phyloP scores from a whole-genome alignment of 2,888 invertebrate species.

The Acronicta leporina region DNA sequence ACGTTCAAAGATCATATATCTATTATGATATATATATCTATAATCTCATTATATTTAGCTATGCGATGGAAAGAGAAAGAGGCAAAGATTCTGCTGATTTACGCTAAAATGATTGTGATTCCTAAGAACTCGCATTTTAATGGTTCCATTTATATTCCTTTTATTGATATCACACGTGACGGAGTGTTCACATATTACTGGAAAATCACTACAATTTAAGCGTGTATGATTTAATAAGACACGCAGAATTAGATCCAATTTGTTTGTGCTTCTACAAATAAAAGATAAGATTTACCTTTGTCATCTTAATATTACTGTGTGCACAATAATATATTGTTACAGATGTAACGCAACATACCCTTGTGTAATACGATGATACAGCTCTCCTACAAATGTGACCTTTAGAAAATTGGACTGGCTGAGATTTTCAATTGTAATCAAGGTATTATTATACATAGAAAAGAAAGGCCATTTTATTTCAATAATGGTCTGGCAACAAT shows the following conservation, averaged over 20 bases:
- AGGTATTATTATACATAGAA: constrained; percentile 36
- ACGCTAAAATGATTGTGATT: no score
- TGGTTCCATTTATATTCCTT: no score
- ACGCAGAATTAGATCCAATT: background rate
- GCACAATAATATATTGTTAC: constrained; percentile 18
- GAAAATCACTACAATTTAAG: no score
- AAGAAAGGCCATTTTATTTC: constrained; percentile 38
- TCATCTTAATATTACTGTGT: constrained; percentile 15
- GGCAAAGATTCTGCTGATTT: no score
- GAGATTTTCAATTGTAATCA: constrained; percentile 46
- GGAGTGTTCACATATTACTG: no score
- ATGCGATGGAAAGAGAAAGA: no score
- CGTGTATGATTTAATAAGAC: background rate
- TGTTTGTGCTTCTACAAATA: constrained; percentile 13
- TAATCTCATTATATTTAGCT: no score
- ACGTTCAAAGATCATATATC: no score
- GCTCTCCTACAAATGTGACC: constrained; percentile 26
- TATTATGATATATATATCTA: no score
- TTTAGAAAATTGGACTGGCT: constrained; percentile 36
- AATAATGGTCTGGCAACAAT: constrained; percentile 15
- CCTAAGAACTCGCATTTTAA: no score
- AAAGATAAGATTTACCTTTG: constrained; percentile 12
- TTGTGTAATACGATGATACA: constrained; percentile 25
- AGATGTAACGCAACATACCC: constrained; percentile 16
- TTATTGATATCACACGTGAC: no score